Evolutionary conservation across 2,113 vertebrate species (phyloP).

Genomic region (Tragulus kanchil): DNA sequence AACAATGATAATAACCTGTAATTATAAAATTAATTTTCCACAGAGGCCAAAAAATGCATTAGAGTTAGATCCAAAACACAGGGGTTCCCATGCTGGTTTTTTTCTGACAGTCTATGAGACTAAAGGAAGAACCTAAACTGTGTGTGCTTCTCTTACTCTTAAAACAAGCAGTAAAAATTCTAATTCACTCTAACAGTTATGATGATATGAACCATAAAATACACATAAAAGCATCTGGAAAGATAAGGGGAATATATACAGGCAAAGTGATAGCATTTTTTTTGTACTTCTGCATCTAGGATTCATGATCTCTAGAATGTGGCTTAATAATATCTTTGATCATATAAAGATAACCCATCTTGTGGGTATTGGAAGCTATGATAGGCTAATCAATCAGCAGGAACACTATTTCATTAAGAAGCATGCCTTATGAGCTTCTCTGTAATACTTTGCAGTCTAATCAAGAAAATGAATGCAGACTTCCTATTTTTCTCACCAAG

Average conservation of each 20-base stretch:
- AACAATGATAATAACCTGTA: neutral
- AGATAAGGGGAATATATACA: neutral
- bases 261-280: neutral
- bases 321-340: slow-evolving; percentile 36
- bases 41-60: neutral
- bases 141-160: neutral
- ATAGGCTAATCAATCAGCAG: slow-evolving; percentile 66
- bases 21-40: slow-evolving; percentile 30
- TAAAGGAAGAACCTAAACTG: slow-evolving; percentile 32
- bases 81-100: neutral
- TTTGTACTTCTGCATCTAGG: neutral
- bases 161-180: neutral
- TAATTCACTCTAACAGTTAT: neutral
- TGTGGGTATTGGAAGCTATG: neutral
- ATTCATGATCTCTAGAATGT: neutral
- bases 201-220: neutral
- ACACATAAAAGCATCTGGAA: neutral
- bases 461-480: slow-evolving; percentile 80
- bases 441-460: slow-evolving; percentile 66
- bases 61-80: neutral
- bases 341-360: slow-evolving; percentile 6
- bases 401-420: slow-evolving; percentile 69
- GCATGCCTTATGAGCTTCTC: slow-evolving; percentile 59
- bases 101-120: neutral
- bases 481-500: slow-evolving; percentile 74